Base-by-base conservation (phyloP, 2,797 vertebrate genomes). In the Luscinia luscinia region DNA sequence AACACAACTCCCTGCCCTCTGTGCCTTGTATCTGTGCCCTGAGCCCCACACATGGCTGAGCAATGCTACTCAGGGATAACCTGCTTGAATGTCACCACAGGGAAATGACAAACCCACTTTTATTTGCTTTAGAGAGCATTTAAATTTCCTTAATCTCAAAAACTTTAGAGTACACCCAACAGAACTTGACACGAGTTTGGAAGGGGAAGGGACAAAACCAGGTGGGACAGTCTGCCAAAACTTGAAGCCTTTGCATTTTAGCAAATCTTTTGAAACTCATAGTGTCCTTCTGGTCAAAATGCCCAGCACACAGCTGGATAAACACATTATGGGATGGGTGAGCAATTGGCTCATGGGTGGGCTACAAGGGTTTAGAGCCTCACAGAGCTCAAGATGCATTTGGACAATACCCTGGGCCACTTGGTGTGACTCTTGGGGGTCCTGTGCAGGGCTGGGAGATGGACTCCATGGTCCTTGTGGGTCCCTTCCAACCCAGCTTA, bases 301-400 rank as follows among this genome's bases (percentile, higher is more conserved):
- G 16, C 23, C 12, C 51, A 48, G 49, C 51, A 21, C 24, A 34
- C 16, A 64, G 9, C 20, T 40, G 61, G 43, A 18, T 34, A 34
- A 66, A 58, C 21, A 12, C 15, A 23, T 12, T 8, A 18, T 19
- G 27, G 38, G 45, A n/a, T 59, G n/a, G 38, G 22, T 19, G 27
- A 84, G 12, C 32, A 6, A 2, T 6, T 43, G 38, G 26, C 36
- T 49, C 22, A 22, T 12, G 45, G 27, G 2, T 30, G 0, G 0
- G 26, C 36, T 5, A 24, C 36, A 32, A 12, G 49, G 52, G 15
- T 3, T 36, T 12, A 5, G 26, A 66, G 45, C 17, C 61, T 27
- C 36, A 43, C 52, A 36, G 43, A 51, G 38, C 32, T 27, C 38
- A 12, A 28, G 61, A 15, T 22, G 22, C 5, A 9, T 18, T 51